Evolutionary conservation across 2,888 invertebrate species (phyloP).

Genomic region (Volucella zonaria): DNA sequence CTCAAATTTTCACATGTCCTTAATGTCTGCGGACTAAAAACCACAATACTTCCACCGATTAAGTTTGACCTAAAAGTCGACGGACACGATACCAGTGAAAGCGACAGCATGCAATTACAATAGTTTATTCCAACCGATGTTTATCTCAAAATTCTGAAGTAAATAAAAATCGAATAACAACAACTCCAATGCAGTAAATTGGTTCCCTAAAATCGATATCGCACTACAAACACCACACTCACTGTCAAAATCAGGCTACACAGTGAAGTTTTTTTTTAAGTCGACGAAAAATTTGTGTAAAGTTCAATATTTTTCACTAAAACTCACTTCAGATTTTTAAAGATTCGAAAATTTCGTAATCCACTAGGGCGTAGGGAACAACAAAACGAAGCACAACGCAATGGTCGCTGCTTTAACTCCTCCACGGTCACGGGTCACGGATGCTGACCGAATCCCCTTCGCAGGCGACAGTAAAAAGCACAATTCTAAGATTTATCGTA

Average conservation of each 20-base stretch:
- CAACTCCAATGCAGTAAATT: constrained; percentile 60
- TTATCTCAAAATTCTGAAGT: constrained; percentile 45
- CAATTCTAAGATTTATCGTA: constrained; percentile 20
- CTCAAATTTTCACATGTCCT: background rate
- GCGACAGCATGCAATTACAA: constrained; percentile 56
- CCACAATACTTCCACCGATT: constrained; percentile 49
- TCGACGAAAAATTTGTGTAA: background rate
- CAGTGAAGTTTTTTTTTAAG: background rate
- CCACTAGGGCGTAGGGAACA: constrained; percentile 79
- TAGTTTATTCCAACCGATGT: constrained; percentile 53
- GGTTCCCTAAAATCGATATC: constrained; percentile 61
- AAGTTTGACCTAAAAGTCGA: constrained; percentile 56
- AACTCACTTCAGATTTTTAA: constrained; percentile 81
- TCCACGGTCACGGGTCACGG: constrained; percentile 75
- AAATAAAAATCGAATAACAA: constrained; percentile 15
- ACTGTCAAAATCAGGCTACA: constrained; percentile 7
- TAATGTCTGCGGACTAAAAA: constrained; percentile 42
- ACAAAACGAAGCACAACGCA: constrained; percentile 79
- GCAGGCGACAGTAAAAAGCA: constrained; percentile 13
- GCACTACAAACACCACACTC: constrained; percentile 7
- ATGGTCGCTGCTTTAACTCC: constrained; percentile 78
- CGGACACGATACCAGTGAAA: constrained; percentile 47
- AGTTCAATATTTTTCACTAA: constrained; percentile 22
- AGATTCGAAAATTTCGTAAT: constrained; percentile 79
- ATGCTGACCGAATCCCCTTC: constrained; percentile 50